Conservation (phyloP, 1,140 invertebrate genomes). For the Drosophila yakuba region DNA sequence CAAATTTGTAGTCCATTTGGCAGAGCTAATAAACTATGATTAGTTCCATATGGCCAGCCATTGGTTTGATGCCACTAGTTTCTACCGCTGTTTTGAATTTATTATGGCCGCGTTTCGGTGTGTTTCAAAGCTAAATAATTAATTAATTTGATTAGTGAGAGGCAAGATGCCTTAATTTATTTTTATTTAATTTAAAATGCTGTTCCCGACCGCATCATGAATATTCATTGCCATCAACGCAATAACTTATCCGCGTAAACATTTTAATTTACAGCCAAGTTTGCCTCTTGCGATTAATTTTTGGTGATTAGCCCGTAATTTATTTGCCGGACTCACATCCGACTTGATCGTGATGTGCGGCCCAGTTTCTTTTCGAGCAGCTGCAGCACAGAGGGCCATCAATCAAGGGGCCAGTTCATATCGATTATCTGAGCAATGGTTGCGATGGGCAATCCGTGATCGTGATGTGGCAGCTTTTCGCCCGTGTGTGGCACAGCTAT, state of each 20-base stretch:
- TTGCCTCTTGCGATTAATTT: constrained; percentile 70
- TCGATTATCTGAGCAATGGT: constrained; percentile 22
- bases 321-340: constrained; percentile 46
- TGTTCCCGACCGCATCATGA: constrained; percentile 39
- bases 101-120: constrained; percentile 56
- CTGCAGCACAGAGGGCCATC: constrained; percentile 42
- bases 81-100: constrained; percentile 70
- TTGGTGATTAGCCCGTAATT: constrained; percentile 71
- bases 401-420: constrained; percentile 46
- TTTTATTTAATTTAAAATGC: constrained; percentile 66
- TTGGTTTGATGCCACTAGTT: constrained; percentile 61
- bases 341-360: constrained; percentile 37
- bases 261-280: constrained; percentile 74
- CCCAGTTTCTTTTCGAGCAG: constrained; percentile 28
- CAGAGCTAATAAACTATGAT: constrained; percentile 69
- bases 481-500: constrained; percentile 42
- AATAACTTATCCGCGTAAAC: constrained; percentile 71
- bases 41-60: constrained; percentile 59
- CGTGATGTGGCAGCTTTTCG: constrained; percentile 45
- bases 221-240: constrained; percentile 68
- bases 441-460: constrained; percentile 8
- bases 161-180: constrained; percentile 60
- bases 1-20: constrained; percentile 35
- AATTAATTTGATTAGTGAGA: constrained; percentile 73
- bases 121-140: constrained; percentile 66